Percentiles rank a stretch among this genome's conserved stretches.
Evolutionary conservation across 2,797 vertebrate genomes (phyloP).

Genomic region (Melanotaenia nigrans): DNA sequence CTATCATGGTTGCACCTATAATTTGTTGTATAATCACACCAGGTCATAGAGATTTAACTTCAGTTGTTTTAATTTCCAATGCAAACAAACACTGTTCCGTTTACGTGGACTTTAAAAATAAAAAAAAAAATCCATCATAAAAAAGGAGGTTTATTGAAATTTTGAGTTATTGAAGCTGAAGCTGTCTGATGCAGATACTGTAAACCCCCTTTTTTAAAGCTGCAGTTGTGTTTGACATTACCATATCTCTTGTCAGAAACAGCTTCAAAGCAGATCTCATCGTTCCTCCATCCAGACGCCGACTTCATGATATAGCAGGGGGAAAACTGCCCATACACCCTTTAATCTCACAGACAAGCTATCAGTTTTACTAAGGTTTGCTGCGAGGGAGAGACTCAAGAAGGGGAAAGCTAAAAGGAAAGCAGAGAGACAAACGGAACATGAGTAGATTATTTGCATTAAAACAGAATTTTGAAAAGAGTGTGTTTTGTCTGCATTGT

Average conservation of each 20-base stretch:
- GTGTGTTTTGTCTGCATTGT: constrained; percentile 20
- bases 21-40: constrained; percentile 10
- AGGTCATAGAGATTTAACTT: constrained; percentile 13
- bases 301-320: constrained; percentile 23
- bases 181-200: neutral
- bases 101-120: constrained; percentile 1
- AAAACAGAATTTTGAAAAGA: constrained; percentile 57
- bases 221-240: constrained; percentile 22
- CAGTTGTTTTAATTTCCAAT: constrained; percentile 1
- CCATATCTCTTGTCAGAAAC: constrained; percentile 40
- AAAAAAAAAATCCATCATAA: neutral
- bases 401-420: constrained; percentile 5
- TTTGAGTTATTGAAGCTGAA: neutral
- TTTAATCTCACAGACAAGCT: constrained; percentile 29
- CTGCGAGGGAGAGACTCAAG: neutral
- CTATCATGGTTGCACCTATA: constrained; percentile 42
- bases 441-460: constrained; percentile 50
- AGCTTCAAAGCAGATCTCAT: constrained; percentile 41
- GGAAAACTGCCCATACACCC: constrained; percentile 35
- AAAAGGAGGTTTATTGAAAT: neutral
- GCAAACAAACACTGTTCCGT: constrained; percentile 4
- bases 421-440: constrained; percentile 20
- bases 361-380: constrained; percentile 37
- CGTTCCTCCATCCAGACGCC: constrained; percentile 28
- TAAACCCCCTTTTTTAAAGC: constrained; percentile 2